These are phyloP conservation scores for Speoplatyrhinus poulsoni DNA, from an alignment of 2,113 vertebrate species.

Conservation along the genomic window DNA sequence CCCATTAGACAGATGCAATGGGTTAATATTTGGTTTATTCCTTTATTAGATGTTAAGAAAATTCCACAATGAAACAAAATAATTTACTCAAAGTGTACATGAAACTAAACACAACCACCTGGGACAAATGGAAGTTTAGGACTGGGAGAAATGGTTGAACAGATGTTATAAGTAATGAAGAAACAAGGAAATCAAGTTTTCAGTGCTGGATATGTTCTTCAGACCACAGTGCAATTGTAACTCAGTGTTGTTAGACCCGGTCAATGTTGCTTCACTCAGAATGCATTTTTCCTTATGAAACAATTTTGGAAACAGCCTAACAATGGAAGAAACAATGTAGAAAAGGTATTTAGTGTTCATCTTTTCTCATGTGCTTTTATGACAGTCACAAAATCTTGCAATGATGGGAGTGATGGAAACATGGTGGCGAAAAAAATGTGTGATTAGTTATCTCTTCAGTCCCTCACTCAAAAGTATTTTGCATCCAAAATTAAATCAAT, in stretches of 20 bases:
- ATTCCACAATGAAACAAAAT: conserved; percentile 99
- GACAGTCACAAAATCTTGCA: conserved; percentile 70
- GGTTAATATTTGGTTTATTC: conserved; percentile 65
- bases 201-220: conserved; percentile 82
- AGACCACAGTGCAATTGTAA: conserved; percentile 77
- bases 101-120: conserved; percentile 92
- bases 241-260: conserved; percentile 24
- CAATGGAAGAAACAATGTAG: conserved; percentile 52
- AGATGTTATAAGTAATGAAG: conserved; percentile 49
- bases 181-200: conserved; percentile 58
- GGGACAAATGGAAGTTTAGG: conserved; percentile 74
- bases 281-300: conserved; percentile 43
- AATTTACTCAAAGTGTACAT: conserved; percentile 93
- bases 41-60: conserved; percentile 98
- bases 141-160: conserved; percentile 31
- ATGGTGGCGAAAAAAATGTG: conserved; percentile 69
- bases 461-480: conserved; percentile 65
- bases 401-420: conserved; percentile 64
- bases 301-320: conserved; percentile 64
- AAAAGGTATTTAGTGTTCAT: conserved; percentile 62
- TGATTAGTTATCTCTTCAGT: conserved; percentile 59
- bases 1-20: too few species aligned
- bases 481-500: conserved; percentile 76
- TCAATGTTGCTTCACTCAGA: conserved; percentile 56
- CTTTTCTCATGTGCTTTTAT: conserved; percentile 73